Evolutionary conservation across 1,140 invertebrate species (phyloP).

Genomic region (Euglossa dilemma): DNA sequence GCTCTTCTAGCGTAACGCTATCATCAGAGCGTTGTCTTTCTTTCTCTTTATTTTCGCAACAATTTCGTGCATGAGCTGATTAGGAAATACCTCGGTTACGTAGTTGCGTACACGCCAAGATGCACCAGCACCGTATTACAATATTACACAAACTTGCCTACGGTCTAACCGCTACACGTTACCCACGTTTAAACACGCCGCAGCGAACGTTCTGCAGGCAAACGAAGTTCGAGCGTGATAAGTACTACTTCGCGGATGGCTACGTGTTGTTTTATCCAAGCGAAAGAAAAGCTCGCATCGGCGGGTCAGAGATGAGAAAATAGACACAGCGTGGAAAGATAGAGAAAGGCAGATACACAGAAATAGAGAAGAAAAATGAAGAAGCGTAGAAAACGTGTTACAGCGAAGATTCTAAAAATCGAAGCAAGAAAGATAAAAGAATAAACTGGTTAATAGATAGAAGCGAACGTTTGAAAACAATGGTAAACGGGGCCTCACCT

Average conservation of each 20-base stretch:
- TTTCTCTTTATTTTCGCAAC: background rate
- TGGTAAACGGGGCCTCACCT: slow-evolving; percentile 85
- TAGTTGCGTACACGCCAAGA: background rate
- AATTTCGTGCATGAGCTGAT: slow-evolving; percentile 11
- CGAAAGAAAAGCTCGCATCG: slow-evolving; percentile 38
- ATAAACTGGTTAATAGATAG: background rate
- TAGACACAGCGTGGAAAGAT: background rate
- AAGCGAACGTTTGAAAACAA: slow-evolving; percentile 17
- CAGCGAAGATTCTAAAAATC: background rate
- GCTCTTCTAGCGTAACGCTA: background rate
- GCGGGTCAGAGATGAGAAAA: background rate
- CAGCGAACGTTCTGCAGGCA: background rate
- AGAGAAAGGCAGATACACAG: background rate
- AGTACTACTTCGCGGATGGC: background rate
- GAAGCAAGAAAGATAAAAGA: background rate
- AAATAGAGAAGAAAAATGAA: background rate
- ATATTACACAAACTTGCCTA: slow-evolving; percentile 19
- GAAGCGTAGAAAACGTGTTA: background rate
- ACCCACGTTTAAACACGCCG: background rate
- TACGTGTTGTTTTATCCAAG: slow-evolving; percentile 24
- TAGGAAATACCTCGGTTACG: slow-evolving; percentile 16
- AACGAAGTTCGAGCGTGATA: slow-evolving; percentile 25
- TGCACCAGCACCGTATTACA: slow-evolving; percentile 19
- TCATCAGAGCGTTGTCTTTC: background rate
- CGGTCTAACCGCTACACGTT: slow-evolving; percentile 36